These are phyloP conservation scores for Donacobius atricapilla DNA, from an alignment of 2,113 vertebrate genomes.

Conservation along the genomic window DNA sequence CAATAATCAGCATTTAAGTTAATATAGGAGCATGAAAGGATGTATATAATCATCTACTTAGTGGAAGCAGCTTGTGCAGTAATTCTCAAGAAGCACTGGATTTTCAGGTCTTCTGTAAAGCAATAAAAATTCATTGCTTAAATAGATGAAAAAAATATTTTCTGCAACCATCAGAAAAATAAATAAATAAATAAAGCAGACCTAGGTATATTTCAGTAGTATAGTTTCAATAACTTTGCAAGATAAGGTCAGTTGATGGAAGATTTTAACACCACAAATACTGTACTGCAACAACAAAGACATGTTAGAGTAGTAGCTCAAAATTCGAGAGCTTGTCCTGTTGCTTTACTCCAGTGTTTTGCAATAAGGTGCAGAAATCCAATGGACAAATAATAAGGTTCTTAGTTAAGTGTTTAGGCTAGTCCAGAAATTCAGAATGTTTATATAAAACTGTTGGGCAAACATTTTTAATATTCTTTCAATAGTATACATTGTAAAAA, in stretches of 20 bases:
- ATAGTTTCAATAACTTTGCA: background rate
- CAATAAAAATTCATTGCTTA: background rate
- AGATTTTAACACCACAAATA: background rate
- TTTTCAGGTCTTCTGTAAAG: background rate
- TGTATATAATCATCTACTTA: conserved; percentile 45
- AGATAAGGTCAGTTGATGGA: background rate
- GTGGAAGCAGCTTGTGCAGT: conserved; percentile 44
- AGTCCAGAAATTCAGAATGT: background rate
- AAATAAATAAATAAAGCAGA: background rate
- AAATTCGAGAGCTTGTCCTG: background rate
- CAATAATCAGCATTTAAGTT: conserved; percentile 56
- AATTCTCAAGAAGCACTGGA: conserved; percentile 34
- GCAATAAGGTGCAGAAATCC: background rate
- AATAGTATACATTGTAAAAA: background rate
- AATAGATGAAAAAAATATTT: background rate
- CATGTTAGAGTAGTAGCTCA: fast-evolving
- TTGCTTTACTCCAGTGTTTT: background rate
- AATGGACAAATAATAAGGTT: background rate
- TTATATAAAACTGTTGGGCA: background rate
- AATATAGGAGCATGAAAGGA: conserved; percentile 39
- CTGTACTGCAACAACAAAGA: background rate
- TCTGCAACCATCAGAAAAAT: background rate
- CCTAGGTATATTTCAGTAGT: background rate
- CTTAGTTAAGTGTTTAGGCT: background rate
- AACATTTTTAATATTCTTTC: background rate